Evolutionary conservation across 2,113 vertebrate genomes (phyloP).

Genomic region (Python bivittatus): DNA sequence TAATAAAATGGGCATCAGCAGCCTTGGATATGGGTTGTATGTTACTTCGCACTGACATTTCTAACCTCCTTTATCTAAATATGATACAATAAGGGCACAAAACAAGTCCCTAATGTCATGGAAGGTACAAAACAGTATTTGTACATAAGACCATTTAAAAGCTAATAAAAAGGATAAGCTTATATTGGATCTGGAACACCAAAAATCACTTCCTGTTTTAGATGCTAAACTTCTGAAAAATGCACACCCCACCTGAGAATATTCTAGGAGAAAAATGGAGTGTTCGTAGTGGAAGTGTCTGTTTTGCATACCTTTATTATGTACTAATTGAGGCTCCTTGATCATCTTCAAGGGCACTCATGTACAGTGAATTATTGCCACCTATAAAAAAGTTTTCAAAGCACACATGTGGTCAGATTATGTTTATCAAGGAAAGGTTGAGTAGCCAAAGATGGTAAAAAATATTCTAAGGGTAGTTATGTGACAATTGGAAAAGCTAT

Average conservation of each 20-base stretch:
- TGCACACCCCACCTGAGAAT: background rate
- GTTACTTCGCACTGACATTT: background rate
- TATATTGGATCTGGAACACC: background rate
- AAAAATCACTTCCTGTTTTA: background rate
- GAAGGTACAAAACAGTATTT: background rate
- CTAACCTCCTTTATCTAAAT: background rate
- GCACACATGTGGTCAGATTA: background rate
- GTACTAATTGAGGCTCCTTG: background rate
- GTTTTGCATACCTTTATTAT: background rate
- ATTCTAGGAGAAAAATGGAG: background rate
- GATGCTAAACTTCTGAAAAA: background rate
- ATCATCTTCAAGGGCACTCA: background rate
- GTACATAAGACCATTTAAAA: background rate
- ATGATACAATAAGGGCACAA: background rate
- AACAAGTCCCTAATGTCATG: background rate
- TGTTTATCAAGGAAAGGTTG: background rate
- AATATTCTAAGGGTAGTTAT: background rate
- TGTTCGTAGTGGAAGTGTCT: background rate
- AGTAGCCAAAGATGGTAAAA: background rate
- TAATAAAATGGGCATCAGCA: background rate
- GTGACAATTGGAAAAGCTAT: background rate
- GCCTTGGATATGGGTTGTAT: background rate
- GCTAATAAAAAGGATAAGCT: background rate
- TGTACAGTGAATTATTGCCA: background rate
- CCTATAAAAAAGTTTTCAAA: background rate